phyloP scores from a whole-genome alignment of 2,888 invertebrate species.

The Hylaea fasciaria region DNA sequence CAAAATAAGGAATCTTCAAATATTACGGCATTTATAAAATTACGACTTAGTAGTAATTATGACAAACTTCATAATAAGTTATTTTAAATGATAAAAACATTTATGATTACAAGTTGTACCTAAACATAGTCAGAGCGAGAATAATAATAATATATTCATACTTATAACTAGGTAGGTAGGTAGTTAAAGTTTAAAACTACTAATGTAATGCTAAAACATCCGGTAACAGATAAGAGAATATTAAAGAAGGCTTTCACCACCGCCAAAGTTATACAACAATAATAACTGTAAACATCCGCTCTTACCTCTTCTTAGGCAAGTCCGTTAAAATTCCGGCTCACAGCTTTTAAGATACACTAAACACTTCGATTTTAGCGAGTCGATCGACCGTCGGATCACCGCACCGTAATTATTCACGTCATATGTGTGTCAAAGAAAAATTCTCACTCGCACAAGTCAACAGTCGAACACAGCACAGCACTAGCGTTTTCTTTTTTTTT shows the following conservation, averaged over 20 bases:
- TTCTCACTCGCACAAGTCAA: slow-evolving; percentile 63
- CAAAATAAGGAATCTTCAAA: not conserved
- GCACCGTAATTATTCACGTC: slow-evolving; percentile 82
- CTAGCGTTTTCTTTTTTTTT: slow-evolving; percentile 51
- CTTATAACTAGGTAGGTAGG: not conserved
- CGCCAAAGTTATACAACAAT: slow-evolving; percentile 78
- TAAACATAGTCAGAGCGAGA: too few relatives aligned
- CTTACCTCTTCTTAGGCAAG: slow-evolving; percentile 81
- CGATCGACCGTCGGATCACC: slow-evolving; percentile 76
- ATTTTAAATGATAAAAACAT: not conserved
- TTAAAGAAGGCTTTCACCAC: slow-evolving; percentile 65
- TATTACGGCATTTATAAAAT: too few relatives aligned
- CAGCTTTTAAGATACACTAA: slow-evolving; percentile 76
- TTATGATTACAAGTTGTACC: too few relatives aligned
- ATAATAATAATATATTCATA: too few relatives aligned
- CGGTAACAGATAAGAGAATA: slow-evolving; percentile 50
- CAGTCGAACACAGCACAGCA: slow-evolving; percentile 69
- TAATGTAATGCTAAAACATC: slow-evolving; percentile 40
- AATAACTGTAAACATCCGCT: slow-evolving; percentile 81
- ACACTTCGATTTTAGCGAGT: slow-evolving; percentile 82
- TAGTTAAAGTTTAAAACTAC: slow-evolving; percentile 2
- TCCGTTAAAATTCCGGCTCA: slow-evolving; percentile 83
- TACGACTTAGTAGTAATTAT: too few relatives aligned
- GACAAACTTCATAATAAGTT: too few relatives aligned
- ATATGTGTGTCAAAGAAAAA: slow-evolving; percentile 81